Conservation (phyloP, 53 echinoderm and acorn worm species). For the Temnopleurus reevesii region DNA sequence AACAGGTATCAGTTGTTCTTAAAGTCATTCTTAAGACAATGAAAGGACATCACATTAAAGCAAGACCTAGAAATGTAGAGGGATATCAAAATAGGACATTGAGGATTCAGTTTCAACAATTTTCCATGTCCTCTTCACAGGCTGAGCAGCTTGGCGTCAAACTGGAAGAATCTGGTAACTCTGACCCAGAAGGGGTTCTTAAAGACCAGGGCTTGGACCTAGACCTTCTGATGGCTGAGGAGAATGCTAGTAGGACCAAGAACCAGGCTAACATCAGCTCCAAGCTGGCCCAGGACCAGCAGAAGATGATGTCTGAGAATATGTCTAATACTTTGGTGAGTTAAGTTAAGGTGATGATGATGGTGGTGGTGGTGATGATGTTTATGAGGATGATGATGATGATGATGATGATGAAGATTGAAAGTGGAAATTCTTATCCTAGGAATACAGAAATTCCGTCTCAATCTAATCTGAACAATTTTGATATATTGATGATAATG, state of each 20-base stretch:
- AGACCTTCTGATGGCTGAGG: constrained; percentile 81
- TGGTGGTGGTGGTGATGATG: constrained; percentile 38
- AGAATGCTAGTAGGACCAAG: constrained; percentile 77
- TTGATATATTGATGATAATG: no score
- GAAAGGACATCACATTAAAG: no score
- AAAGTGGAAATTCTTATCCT: no score
- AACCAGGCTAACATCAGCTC: constrained; percentile 70
- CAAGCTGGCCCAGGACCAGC: constrained; percentile 74
- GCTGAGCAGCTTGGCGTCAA: constrained; percentile 80
- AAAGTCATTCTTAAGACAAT: no score
- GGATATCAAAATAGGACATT: no score
- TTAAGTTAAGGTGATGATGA: neutral
- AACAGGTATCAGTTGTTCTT: no score
- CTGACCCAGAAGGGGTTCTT: constrained; percentile 62
- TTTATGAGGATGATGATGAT: constrained; percentile 26
- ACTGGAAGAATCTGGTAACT: constrained; percentile 62
- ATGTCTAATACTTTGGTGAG: constrained; percentile 83
- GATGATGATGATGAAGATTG: constrained; percentile 47
- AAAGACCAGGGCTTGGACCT: constrained; percentile 83
- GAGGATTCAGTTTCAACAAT: no score
- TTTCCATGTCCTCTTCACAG: constrained; percentile 47
- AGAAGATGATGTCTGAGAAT: constrained; percentile 89
- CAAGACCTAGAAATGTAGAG: no score
- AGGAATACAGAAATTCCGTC: no score
- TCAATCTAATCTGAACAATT: no score